A percentile compares a stretch with the other conserved stretches of the same genome.
phyloP scores from a whole-genome alignment of 2,888 invertebrate species.

The Lycocerus yunnanus region DNA sequence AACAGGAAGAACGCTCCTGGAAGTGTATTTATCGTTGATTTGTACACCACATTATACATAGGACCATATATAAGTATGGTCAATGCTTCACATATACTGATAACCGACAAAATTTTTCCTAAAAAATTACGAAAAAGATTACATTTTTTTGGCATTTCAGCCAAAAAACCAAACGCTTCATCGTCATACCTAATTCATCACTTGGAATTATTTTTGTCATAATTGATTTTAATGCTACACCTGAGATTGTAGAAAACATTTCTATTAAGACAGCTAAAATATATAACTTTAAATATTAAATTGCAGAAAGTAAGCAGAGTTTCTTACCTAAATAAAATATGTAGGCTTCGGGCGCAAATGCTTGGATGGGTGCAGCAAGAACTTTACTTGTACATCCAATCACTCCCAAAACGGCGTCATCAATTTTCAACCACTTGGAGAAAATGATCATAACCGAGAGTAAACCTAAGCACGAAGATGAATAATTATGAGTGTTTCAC shows the following conservation, averaged over 20 bases:
- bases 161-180: background rate
- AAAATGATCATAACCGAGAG: background rate
- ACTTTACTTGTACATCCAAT: background rate
- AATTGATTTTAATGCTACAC: background rate
- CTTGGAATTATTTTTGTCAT: background rate
- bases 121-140: background rate
- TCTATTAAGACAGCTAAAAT: background rate
- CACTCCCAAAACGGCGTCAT: conserved; percentile 1
- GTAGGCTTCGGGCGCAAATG: background rate
- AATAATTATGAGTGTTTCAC: too few species aligned
- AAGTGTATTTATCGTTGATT: background rate
- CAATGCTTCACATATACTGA: background rate
- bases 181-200: background rate
- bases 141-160: too few species aligned
- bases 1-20: background rate
- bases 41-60: background rate
- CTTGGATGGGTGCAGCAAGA: background rate
- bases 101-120: background rate
- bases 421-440: conserved; percentile 6
- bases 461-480: too few species aligned
- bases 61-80: background rate
- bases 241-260: background rate
- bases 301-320: background rate
- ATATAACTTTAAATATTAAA: background rate
- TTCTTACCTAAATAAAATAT: conserved; percentile 8